phyloP scores from a whole-genome alignment of 2,888 invertebrate genomes.

The Dysmachus trigonus region DNA sequence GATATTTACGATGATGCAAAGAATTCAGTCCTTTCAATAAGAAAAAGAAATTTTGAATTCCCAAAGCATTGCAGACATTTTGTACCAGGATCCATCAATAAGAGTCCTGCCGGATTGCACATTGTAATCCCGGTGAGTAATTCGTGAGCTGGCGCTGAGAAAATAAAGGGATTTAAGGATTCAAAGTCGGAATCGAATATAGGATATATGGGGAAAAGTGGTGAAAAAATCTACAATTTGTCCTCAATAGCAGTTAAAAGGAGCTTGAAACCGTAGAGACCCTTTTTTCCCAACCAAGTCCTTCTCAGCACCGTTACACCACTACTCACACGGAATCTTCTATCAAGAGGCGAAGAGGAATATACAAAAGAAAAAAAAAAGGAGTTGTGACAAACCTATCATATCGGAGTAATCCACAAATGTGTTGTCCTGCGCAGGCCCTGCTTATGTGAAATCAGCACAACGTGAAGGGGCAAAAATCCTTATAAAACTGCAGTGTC shows the following conservation, averaged over 20 bases:
- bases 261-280: neutral
- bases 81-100: neutral
- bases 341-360: neutral
- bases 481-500: conserved; percentile 14
- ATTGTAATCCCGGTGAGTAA: neutral
- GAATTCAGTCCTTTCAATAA: neutral
- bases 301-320: neutral
- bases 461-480: conserved; percentile 24
- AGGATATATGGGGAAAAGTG: neutral
- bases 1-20: neutral
- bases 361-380: neutral
- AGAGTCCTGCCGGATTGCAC: neutral
- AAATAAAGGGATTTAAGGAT: neutral
- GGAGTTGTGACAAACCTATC: conserved; percentile 37
- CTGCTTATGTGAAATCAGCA: conserved; percentile 27
- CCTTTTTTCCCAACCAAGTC: neutral
- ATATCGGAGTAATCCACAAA: conserved; percentile 38
- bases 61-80: neutral
- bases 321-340: neutral
- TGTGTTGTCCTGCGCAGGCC: conserved; percentile 23
- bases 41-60: neutral
- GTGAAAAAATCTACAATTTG: neutral
- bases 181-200: neutral
- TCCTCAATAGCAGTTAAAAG: neutral
- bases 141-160: neutral